Percentiles rank a stretch among this genome's conserved stretches.
phyloP scores from a whole-genome alignment of 1,140 invertebrate species.

The Drosophila fuyamai region DNA sequence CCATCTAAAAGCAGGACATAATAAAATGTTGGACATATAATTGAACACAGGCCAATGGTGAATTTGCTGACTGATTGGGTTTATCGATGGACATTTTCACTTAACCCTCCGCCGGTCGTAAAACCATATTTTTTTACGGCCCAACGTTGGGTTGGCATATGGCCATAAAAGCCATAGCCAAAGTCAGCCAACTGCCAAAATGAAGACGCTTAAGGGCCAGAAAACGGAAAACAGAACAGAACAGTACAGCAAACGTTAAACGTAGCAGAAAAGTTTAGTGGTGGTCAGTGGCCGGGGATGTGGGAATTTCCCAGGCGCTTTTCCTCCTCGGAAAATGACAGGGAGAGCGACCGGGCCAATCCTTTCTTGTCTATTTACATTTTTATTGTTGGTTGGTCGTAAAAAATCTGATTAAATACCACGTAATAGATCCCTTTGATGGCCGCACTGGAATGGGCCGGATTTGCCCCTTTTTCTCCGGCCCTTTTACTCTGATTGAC shows the following conservation, averaged over 20 bases:
- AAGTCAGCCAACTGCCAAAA: constrained; percentile 37
- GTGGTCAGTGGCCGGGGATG: constrained; percentile 1
- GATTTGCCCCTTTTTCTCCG: not conserved
- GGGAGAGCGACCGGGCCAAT: constrained; percentile 36
- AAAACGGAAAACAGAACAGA: constrained; percentile 21
- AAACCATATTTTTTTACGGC: constrained; percentile 74
- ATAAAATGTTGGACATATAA: constrained; percentile 55
- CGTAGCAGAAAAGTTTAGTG: constrained; percentile 65
- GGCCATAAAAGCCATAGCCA: constrained; percentile 59
- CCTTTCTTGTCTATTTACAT: constrained; percentile 81
- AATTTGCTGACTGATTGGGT: constrained; percentile 59
- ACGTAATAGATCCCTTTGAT: constrained; percentile 77
- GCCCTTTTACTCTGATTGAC: constrained; percentile 48
- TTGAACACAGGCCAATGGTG: constrained; percentile 24
- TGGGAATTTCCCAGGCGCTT: not conserved
- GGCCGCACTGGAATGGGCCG: constrained; percentile 11
- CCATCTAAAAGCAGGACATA: not conserved
- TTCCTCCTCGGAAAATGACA: not conserved
- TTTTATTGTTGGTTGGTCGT: constrained; percentile 77
- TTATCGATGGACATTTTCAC: constrained; percentile 57
- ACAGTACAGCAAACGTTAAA: constrained; percentile 57
- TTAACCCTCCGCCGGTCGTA: constrained; percentile 31
- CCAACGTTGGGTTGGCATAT: constrained; percentile 66
- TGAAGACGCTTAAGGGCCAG: constrained; percentile 42
- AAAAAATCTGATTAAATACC: constrained; percentile 83